Evolutionary conservation across 2,888 invertebrate species (phyloP).

Genomic region (Ametastegia equiseti): DNA sequence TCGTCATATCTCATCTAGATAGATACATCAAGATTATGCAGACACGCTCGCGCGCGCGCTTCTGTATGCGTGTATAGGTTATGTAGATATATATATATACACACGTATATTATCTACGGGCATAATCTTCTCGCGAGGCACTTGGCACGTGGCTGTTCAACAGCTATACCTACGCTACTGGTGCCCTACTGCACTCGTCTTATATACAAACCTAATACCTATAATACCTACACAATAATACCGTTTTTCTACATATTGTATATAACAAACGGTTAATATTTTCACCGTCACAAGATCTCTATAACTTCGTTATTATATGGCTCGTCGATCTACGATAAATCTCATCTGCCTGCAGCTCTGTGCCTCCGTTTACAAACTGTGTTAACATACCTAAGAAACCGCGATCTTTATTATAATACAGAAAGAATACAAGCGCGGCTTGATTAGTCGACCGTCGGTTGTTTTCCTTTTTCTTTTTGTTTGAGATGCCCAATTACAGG

Average conservation of each 20-base stretch:
- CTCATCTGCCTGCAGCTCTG: too few species aligned
- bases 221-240: slow-evolving; percentile 1
- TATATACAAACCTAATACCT: background rate
- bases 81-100: slow-evolving; percentile 58
- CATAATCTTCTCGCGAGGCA: slow-evolving; percentile 66
- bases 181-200: background rate
- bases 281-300: too few species aligned
- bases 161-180: slow-evolving; percentile 25
- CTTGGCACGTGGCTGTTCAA: slow-evolving; percentile 53
- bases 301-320: too few species aligned
- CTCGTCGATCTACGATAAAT: too few species aligned
- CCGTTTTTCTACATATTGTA: background rate
- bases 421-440: background rate
- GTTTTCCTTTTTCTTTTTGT: background rate
- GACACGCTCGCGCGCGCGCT: too few species aligned
- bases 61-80: slow-evolving; percentile 56
- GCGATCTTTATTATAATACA: too few species aligned
- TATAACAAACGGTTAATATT: too few species aligned
- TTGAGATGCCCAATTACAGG: slow-evolving; percentile 24
- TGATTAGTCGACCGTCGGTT: too few species aligned
- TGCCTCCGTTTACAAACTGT: too few species aligned
- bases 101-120: slow-evolving; percentile 50
- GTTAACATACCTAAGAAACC: too few species aligned
- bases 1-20: slow-evolving; percentile 74
- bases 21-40: slow-evolving; percentile 71